phyloP scores from a whole-genome alignment of 2,797 vertebrate genomes.

The Anguilla marmorata region DNA sequence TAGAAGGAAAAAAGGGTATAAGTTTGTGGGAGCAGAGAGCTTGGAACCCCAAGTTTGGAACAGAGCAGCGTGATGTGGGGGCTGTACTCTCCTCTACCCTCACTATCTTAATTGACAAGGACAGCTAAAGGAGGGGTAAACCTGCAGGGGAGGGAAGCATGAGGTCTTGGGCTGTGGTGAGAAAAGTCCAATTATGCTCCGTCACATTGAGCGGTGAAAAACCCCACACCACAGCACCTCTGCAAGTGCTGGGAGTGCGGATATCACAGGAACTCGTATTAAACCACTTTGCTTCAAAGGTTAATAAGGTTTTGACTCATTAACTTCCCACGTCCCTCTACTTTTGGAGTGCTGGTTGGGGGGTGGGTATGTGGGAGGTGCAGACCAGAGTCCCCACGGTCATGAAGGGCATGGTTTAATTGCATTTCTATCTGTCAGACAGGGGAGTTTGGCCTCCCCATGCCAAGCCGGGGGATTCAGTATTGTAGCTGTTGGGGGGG shows the following conservation, averaged over 20 bases:
- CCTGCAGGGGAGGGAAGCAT: slow-evolving; percentile 5
- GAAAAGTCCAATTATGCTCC: slow-evolving; percentile 30
- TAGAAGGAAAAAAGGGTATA: slow-evolving; percentile 38
- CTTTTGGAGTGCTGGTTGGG: slow-evolving; percentile 1
- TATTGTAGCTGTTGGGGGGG: slow-evolving; percentile 8
- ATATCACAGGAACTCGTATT: slow-evolving; percentile 15
- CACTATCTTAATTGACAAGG: slow-evolving; percentile 32
- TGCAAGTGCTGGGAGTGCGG: not conserved
- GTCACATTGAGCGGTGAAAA: not conserved
- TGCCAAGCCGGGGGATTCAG: slow-evolving; percentile 58
- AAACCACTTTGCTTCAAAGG: slow-evolving; percentile 29
- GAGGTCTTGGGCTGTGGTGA: not conserved
- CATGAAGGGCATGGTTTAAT: slow-evolving; percentile 20
- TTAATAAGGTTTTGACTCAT: slow-evolving; percentile 36
- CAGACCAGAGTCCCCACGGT: not conserved
- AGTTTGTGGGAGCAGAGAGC: slow-evolving; percentile 49
- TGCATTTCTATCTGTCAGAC: slow-evolving; percentile 1
- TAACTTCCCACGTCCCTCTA: slow-evolving; percentile 21
- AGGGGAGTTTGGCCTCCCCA: slow-evolving; percentile 21
- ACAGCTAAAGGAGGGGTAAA: slow-evolving; percentile 16
- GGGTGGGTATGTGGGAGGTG: not conserved
- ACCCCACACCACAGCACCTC: not conserved
- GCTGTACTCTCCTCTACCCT: not conserved
- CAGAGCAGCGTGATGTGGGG: slow-evolving; percentile 52
- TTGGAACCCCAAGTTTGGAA: slow-evolving; percentile 10